Base-by-base conservation (phyloP, 2,113 vertebrate genomes). In the Ondatra zibethicus region DNA sequence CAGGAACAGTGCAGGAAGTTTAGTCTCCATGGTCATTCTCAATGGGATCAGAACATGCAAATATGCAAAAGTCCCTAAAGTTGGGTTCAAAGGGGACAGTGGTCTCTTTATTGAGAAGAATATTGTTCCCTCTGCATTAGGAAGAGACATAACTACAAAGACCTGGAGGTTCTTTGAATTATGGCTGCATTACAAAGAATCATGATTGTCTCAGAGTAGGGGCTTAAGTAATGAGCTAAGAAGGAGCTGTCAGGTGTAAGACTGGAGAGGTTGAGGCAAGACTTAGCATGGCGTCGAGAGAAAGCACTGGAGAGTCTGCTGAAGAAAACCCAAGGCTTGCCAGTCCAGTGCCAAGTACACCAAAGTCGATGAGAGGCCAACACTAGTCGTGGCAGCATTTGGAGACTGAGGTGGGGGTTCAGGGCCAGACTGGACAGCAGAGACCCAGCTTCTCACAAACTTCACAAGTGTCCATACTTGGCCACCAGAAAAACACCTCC, bases 391-490 rank as follows among this genome's bases (percentile, higher is more conserved):
- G 19, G 42, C 2, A 27, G 14, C 65, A 33, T 16, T 36, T 42
- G 78, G 19, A 73, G 42, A 19, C 88, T 84, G 58, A 66, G 27
- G 0, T 7, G 1, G 66, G 66, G 75, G 19, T 45, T 52, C 25
- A 45, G 45, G 68, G 58, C 8, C 45, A 45, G 58, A 72, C 31
- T 66, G 78, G 14, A 80, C 29, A 85, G 52, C 29, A 66, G 58
- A 65, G 45, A 66, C 27, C 42, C 76, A 7, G 8, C 21, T 52
- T n/a, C 50, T 77, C 21, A 58, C 5, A 68, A 55, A 86, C 39
- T 95, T 96, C 91, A 86, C 84, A 88, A 39, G 65, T 66, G 75
- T 72, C 85, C 47, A 3, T 81, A 80, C 14, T 85, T 94, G 92
- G 87, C 92, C 61, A 66, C 73, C 87, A 78, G 78, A 95, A 73